Percentiles rank a stretch among this genome's conserved stretches.
Evolutionary conservation across 1,140 invertebrate genomes (phyloP).

Genomic region (Drosophila kikkawai): DNA sequence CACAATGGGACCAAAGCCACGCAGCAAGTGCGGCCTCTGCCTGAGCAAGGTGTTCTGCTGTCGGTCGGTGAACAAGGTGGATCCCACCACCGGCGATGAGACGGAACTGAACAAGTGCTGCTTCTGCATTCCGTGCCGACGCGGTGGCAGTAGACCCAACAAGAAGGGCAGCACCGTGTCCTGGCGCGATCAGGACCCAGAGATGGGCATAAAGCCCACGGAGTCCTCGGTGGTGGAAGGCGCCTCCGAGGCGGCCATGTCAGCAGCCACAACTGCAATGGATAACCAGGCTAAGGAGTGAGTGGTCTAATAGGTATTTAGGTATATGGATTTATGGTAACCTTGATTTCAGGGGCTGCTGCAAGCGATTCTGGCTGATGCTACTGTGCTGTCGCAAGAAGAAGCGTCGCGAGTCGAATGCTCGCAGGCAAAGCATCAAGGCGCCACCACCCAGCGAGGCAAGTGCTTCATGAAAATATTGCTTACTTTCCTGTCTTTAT

Average conservation of each 20-base stretch:
- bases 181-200: slow-evolving; percentile 84
- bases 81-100: slow-evolving; percentile 77
- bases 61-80: slow-evolving; percentile 80
- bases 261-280: slow-evolving; percentile 43
- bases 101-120: slow-evolving; percentile 76
- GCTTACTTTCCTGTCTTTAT: not conserved
- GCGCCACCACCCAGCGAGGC: slow-evolving; percentile 88
- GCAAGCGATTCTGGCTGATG: slow-evolving; percentile 75
- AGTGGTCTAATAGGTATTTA: slow-evolving; percentile 12
- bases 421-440: slow-evolving; percentile 87
- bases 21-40: slow-evolving; percentile 75
- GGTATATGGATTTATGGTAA: not conserved
- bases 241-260: slow-evolving; percentile 50
- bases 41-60: slow-evolving; percentile 81
- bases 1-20: slow-evolving; percentile 40
- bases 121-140: slow-evolving; percentile 81
- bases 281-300: slow-evolving; percentile 53
- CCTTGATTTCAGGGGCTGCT: slow-evolving; percentile 62
- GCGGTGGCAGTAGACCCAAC: slow-evolving; percentile 48
- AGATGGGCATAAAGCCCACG: slow-evolving; percentile 70
- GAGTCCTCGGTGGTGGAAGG: slow-evolving; percentile 80
- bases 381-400: slow-evolving; percentile 81
- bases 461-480: slow-evolving; percentile 8
- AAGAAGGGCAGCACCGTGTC: slow-evolving; percentile 58
- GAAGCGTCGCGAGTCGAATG: slow-evolving; percentile 84